Conservation (phyloP, 2,888 invertebrate species). For the Lumbricus terrestris region DNA sequence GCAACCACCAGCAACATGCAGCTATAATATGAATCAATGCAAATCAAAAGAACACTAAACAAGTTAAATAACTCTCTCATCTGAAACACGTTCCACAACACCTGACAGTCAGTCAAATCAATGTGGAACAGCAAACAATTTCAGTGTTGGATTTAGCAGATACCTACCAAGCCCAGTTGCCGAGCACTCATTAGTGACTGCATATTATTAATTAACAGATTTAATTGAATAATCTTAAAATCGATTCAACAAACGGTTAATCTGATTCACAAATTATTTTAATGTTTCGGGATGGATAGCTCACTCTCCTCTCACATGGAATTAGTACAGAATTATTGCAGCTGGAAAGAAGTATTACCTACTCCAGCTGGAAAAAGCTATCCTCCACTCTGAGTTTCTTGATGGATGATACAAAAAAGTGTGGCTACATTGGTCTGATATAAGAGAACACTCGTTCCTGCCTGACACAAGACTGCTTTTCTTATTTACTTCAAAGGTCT, state of each 20-base stretch:
- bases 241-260: neutral
- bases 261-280: neutral
- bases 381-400: too few relatives aligned
- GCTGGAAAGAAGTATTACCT: neutral
- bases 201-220: neutral
- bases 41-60: neutral
- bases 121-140: neutral
- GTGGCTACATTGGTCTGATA: neutral
- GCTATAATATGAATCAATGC: neutral
- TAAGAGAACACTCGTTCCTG: neutral
- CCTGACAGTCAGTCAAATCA: neutral
- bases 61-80: neutral
- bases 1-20: neutral
- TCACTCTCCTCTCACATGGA: neutral
- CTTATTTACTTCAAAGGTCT: neutral
- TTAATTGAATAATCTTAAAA: neutral
- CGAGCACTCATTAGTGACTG: neutral
- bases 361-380: neutral
- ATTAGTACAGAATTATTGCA: neutral
- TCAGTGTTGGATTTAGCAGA: constrained; percentile 3
- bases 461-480: neutral
- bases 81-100: neutral
- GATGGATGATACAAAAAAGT: too few relatives aligned
- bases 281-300: neutral
- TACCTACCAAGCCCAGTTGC: neutral